Evolutionary conservation across 2,113 vertebrate species (phyloP).

Genomic region (Cathartes aura): DNA sequence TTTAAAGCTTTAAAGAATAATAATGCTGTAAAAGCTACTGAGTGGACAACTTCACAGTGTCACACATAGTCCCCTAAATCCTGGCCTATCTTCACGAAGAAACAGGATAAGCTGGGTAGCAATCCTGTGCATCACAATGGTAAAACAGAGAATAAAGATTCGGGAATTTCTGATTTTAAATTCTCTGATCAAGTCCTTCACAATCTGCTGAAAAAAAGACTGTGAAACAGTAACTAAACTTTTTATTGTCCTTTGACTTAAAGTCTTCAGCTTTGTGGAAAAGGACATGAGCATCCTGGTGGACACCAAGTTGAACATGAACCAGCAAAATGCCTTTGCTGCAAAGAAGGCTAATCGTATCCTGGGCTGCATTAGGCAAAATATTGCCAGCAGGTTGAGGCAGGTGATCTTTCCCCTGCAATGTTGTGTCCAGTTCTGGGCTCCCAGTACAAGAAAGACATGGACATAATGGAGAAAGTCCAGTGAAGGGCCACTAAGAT

Average conservation of each 20-base stretch:
- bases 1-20: neutral
- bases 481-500: neutral
- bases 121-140: neutral
- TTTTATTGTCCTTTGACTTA: neutral
- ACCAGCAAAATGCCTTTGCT: neutral
- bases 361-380: neutral
- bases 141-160: neutral
- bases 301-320: neutral
- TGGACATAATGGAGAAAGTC: neutral
- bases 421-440: neutral
- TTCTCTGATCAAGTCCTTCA: neutral
- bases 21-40: fast-evolving
- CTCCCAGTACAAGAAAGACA: neutral
- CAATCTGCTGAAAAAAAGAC: neutral
- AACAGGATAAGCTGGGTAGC: neutral
- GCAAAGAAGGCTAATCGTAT: neutral
- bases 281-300: neutral
- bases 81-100: neutral
- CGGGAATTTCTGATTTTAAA: neutral
- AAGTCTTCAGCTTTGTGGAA: neutral
- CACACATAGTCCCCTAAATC: neutral
- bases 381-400: neutral
- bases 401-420: neutral
- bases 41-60: neutral
- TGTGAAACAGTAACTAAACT: neutral